phyloP scores from a whole-genome alignment of 2,797 vertebrate genomes.

The Spinus olivaceus region DNA sequence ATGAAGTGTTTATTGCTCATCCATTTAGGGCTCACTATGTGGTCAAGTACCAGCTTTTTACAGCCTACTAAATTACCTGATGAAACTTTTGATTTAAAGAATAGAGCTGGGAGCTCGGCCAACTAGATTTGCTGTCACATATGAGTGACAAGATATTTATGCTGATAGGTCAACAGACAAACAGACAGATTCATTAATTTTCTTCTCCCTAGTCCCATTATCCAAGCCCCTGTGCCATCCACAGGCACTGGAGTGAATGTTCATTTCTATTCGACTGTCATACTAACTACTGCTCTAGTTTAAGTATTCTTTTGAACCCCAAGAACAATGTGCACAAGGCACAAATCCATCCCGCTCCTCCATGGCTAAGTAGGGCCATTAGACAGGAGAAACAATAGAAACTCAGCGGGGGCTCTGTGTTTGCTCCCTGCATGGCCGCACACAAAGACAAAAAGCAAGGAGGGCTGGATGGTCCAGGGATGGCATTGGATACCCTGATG shows the following conservation, averaged over 20 bases:
- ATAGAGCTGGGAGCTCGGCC: background rate
- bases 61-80: conserved; percentile 2
- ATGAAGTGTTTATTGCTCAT: background rate
- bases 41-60: background rate
- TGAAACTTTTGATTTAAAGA: conserved; percentile 19
- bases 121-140: background rate
- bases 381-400: conserved; percentile 65
- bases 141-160: conserved; percentile 39
- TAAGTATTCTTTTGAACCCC: conserved; percentile 63
- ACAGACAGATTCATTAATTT: conserved; percentile 49
- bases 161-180: conserved; percentile 10
- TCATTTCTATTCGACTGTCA: conserved; percentile 61
- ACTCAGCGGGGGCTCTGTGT: conserved; percentile 43
- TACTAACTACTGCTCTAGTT: conserved; percentile 58
- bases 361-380: conserved; percentile 60
- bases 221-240: conserved; percentile 28
- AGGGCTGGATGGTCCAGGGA: conserved; percentile 38
- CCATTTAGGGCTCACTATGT: background rate
- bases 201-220: conserved; percentile 20
- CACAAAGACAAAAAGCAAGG: conserved; percentile 57
- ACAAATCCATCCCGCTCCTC: conserved; percentile 55
- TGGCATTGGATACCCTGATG: conserved; percentile 45
- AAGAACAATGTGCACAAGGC: conserved; percentile 56
- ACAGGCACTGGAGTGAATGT: conserved; percentile 40
- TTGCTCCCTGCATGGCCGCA: conserved; percentile 56